Conservation (phyloP, 1,140 invertebrate genomes). For the Nomia melanderi region DNA sequence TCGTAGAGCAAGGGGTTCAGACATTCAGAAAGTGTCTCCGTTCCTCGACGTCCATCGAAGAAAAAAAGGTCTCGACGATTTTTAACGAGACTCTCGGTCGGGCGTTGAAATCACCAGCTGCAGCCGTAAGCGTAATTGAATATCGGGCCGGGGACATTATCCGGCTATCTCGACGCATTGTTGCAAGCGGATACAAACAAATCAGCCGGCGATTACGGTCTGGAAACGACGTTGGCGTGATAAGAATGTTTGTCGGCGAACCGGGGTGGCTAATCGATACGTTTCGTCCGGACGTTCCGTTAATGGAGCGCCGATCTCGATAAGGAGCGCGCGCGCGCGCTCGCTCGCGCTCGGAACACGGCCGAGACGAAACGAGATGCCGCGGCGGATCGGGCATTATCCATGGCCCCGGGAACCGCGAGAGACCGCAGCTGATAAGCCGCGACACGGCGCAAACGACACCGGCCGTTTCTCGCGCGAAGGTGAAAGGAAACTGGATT, state of each 20-base stretch:
- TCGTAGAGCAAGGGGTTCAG: too few species aligned
- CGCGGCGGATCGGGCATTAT: too few species aligned
- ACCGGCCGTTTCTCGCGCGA: conserved; percentile 45
- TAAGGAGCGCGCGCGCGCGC: conserved; percentile 1
- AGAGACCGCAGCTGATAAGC: conserved; percentile 36
- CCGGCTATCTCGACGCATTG: conserved; percentile 5
- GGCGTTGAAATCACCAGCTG: neutral
- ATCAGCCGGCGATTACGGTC: conserved; percentile 8
- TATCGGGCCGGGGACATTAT: conserved; percentile 4
- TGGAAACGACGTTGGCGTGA: too few species aligned
- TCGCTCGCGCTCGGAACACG: too few species aligned
- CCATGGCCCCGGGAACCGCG: conserved; percentile 14
- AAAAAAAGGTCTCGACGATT: too few species aligned
- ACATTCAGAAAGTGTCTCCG: too few species aligned
- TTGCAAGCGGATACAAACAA: conserved; percentile 10
- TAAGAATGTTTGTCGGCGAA: neutral
- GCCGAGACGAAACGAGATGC: conserved; percentile 1
- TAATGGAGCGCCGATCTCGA: conserved; percentile 21
- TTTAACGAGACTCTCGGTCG: neutral
- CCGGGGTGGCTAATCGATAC: neutral
- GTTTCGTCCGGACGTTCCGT: neutral
- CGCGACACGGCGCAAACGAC: conserved; percentile 26
- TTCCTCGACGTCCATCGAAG: too few species aligned
- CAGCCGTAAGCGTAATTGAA: conserved; percentile 16
- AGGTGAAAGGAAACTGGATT: conserved; percentile 62